Base-by-base conservation (phyloP, 2,888 invertebrate species). In the Drosophila niveifrons region DNA sequence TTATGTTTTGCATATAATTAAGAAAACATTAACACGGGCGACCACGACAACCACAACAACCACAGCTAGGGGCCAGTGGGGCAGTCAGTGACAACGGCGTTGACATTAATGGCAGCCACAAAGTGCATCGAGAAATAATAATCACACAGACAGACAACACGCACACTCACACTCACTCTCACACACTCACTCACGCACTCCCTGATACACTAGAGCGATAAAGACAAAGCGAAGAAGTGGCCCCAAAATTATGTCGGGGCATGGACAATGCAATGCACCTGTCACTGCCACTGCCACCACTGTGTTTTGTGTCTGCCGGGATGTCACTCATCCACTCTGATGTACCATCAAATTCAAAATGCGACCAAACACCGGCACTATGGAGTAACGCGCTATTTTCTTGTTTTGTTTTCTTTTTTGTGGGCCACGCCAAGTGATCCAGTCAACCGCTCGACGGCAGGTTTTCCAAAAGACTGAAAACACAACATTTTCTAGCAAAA, bases 381-480 rank as follows among this genome's bases (percentile, higher is more conserved):
- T n/a, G 23, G 6, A 23, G 23, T 23, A 23, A 28, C 23, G 39
- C 56, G 56, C 46, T 13, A 18, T 17, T 29, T 9, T 36, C 3
- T n/a, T 18, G 4, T 39, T 10, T 43, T 9, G 29, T 15, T n/a
- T 2, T 23, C 36, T 36, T 15, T 13, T 47, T 6, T 7, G 31
- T 9, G 36, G 9, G 11, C 51, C 43, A 36, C 31, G 29, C 39
- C 63, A 67, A 77, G 29, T 79, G 82, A 89, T 89, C 88, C 83
- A 72, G 69, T 69, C 89, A 86, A 87, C 90, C 90, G 89, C 81
- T 75, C 89, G 74, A 68, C 74, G 74, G 72, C 77, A 80, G 67
- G 75, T 90, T 90, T 90, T 88, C 90, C 90, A 80, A 82, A 86
- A 90, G 88, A 88, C 88, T 88, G 71, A 87, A 80, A 81, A 65